Evolutionary conservation across 2,113 vertebrate species (phyloP), one percentile per base, ranked within the genome.

Genomic region (Mesocricetus auratus): DNA sequence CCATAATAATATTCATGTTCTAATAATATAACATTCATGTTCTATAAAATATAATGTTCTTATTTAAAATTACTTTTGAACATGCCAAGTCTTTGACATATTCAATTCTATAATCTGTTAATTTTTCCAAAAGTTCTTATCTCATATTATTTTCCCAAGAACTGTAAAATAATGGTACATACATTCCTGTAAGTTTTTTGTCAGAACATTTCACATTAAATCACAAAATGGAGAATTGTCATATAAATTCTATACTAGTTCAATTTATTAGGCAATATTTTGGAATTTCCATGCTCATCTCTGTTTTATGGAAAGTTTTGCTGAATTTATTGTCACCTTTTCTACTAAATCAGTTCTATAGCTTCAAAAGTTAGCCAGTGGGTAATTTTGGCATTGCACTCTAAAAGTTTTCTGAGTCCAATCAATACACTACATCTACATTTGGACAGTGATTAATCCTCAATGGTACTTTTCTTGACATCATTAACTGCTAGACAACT

Each of bases 181-280:
- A 89, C 83, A 91, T 96, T 96, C 90, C 95, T 90, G 75, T 88
- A 96, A 94, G 60, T 45, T 95, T 97, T 94, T 96, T 62, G 86
- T 97, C 71, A 95, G 60, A 94, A 95, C 7, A 86, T 94, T 96
- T n/a, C 36, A 15, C 73, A 95, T 94, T 88, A 96, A 93, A 95
- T 94, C 92, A 96, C 86, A 74, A 95, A 90, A 77, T 29, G 64
- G 17, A 90, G 66, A 95, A 90, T n/a, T 90, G 92, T n/a, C 96
- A 94, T 94, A 97, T 97, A 96, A 97, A 97, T 92, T 81, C 77
- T 90, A 94, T 0, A 89, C 75, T 36, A 91, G 39, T 86, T 95
- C 47, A 92, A 94, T 97, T 96, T 95, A 97, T 93, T 96, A 93
- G 94, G 90, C 79, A 95, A 93, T 89, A 94, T 42, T 97, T 97